Percentiles rank a stretch among this genome's conserved stretches.
Evolutionary conservation across 2,797 vertebrate genomes (phyloP).

Genomic region (Bradypodion pumilum): DNA sequence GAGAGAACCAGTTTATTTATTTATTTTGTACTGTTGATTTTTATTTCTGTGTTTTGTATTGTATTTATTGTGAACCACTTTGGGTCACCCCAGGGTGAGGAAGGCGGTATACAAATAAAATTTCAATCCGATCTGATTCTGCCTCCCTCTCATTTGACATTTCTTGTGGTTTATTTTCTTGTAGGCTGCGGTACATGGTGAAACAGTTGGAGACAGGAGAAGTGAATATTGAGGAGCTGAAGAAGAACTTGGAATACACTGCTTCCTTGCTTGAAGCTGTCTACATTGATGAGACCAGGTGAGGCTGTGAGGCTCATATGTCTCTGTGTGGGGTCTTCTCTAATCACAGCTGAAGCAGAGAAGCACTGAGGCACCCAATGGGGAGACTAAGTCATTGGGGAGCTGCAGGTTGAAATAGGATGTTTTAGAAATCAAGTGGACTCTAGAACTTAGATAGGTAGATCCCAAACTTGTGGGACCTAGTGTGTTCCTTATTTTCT

Average conservation of each 20-base stretch:
- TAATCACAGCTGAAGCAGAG: background rate
- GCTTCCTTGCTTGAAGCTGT: slow-evolving; percentile 89
- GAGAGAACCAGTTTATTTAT: too few relatives aligned
- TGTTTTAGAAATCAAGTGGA: background rate
- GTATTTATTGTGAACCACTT: too few relatives aligned
- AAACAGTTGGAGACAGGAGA: slow-evolving; percentile 89
- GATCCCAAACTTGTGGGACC: background rate
- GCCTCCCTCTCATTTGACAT: background rate
- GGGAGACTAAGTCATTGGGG: background rate
- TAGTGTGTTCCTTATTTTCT: background rate
- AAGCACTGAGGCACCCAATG: background rate
- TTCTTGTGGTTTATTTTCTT: background rate
- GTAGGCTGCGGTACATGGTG: slow-evolving; percentile 86
- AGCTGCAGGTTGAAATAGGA: too few relatives aligned
- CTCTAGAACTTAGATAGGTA: background rate
- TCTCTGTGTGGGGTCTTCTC: background rate
- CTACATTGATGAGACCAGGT: slow-evolving; percentile 89
- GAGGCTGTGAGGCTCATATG: slow-evolving; percentile 16
- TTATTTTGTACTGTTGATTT: too few relatives aligned
- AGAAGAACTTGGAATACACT: slow-evolving; percentile 88
- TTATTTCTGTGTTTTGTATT: too few relatives aligned
- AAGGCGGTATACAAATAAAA: too few relatives aligned
- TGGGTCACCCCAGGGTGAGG: too few relatives aligned
- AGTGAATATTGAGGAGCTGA: slow-evolving; percentile 88
- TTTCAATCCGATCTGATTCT: too few relatives aligned